A percentile compares a stretch with the other conserved stretches of the same genome.
Evolutionary conservation across 2,888 invertebrate species (phyloP).

Genomic region (Tenodera sinensis): DNA sequence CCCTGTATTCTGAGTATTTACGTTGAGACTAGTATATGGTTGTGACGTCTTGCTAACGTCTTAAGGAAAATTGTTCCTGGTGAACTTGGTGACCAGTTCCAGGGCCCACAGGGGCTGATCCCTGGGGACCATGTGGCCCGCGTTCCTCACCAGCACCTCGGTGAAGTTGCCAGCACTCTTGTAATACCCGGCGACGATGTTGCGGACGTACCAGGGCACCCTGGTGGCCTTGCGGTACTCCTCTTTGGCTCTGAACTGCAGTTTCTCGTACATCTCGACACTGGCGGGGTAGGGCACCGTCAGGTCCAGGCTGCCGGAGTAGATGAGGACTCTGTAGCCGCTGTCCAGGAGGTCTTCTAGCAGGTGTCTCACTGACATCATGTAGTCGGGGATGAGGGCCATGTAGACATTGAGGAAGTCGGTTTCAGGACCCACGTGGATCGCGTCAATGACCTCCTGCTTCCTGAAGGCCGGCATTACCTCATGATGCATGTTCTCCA

Average conservation of each 20-base stretch:
- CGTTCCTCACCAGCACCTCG: slow-evolving; percentile 41
- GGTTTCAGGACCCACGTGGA: slow-evolving; percentile 53
- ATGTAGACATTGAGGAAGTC: slow-evolving; percentile 52
- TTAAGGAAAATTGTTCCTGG: slow-evolving; percentile 54
- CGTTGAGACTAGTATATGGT: background rate
- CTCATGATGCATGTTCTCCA: background rate
- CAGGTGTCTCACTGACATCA: slow-evolving; percentile 56
- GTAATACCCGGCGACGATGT: slow-evolving; percentile 41
- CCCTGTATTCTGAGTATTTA: background rate
- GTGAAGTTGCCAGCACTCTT: slow-evolving; percentile 38
- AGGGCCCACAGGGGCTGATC: slow-evolving; percentile 43
- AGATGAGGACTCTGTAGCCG: slow-evolving; percentile 39
- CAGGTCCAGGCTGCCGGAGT: slow-evolving; percentile 52
- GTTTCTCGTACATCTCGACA: slow-evolving; percentile 43
- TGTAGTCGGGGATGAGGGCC: slow-evolving; percentile 52
- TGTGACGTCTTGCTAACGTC: slow-evolving; percentile 56
- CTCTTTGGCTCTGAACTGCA: slow-evolving; percentile 43
- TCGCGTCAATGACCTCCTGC: slow-evolving; percentile 45
- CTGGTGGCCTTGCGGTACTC: slow-evolving; percentile 40
- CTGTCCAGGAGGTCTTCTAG: slow-evolving; percentile 51
- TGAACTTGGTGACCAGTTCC: slow-evolving; percentile 1
- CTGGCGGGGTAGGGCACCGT: slow-evolving; percentile 57
- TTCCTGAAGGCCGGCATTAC: slow-evolving; percentile 33
- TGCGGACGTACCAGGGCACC: slow-evolving; percentile 42
- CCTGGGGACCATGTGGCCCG: slow-evolving; percentile 45